Evolutionary conservation across 1,140 invertebrate species (phyloP), one percentile per base, ranked within the genome.

Genomic region (Dreissena rostriformis): DNA sequence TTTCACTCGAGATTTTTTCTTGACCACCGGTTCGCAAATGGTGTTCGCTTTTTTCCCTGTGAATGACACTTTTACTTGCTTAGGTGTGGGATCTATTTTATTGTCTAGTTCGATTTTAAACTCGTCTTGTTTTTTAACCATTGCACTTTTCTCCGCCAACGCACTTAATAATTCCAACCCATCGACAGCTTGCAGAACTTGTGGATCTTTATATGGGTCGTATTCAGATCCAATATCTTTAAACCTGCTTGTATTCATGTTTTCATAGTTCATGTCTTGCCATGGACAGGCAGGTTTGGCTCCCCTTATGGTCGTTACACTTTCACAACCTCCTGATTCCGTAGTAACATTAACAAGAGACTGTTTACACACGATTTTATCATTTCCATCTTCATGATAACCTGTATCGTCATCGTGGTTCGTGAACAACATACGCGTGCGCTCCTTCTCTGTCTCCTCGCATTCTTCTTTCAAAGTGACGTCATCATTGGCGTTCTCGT

Each of bases 121-220:
- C n/a, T n/a, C n/a, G n/a, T n/a, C n/a, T n/a, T n/a, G 53, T 10
- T 68, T 68, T 26, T 17, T 19, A 68, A 22, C 19, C 93, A 96
- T 95, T 80, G 97, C 96, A 76, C 96, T 95, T 89, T 97, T 97
- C 89, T 97, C 97, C 0, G 97, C 97, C 29, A 98, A 92, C 0
- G 97, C 97, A 92, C 97, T 98, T 7, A 98, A 92, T 29, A 98
- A 92, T 77, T 96, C 96, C 28, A 98, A 92, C 0, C 97, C 96
- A 82, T 96, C 96, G 0, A 96, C 94, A 63, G 94, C 89, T 93
- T 93, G 77, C 19, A 92, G 88, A 67, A 91, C 89, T 70, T 91
- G 90, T 17, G 90, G 90, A 80, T 91, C 91, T 29, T 90, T 89
- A 71, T 91, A 90, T 67, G 90, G 90, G 82, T 91, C 90, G 75